Percentiles rank a stretch among this genome's conserved stretches.
These are phyloP conservation scores for Hedya salicella DNA, from an alignment of 2,888 invertebrate genomes.

Conservation along the genomic window DNA sequence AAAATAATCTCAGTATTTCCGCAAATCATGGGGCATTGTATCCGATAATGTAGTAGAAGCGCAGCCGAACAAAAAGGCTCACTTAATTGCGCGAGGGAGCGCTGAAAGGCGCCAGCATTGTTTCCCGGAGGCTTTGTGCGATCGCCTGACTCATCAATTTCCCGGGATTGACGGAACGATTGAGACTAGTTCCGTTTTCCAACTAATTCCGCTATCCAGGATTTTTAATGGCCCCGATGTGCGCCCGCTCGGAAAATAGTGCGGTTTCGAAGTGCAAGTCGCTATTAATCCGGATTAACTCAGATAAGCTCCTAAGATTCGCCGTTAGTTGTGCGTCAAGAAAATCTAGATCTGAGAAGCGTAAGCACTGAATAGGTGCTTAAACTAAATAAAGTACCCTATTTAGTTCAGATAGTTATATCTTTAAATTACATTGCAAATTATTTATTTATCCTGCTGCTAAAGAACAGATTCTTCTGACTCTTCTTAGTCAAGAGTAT, in stretches of 20 bases:
- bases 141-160: slow-evolving; percentile 81
- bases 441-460: not conserved
- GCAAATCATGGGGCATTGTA: slow-evolving; percentile 83
- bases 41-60: slow-evolving; percentile 79
- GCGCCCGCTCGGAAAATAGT: slow-evolving; percentile 47
- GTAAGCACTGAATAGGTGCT: not conserved
- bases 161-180: slow-evolving; percentile 71
- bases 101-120: slow-evolving; percentile 74
- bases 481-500: no score
- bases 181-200: slow-evolving; percentile 65
- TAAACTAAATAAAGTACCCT: not conserved
- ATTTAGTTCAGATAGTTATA: not conserved
- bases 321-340: slow-evolving; percentile 38
- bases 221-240: slow-evolving; percentile 43
- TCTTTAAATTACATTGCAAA: not conserved
- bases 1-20: slow-evolving; percentile 76
- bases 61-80: slow-evolving; percentile 77
- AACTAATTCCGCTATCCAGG: slow-evolving; percentile 53
- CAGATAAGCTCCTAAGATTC: slow-evolving; percentile 29
- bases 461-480: not conserved
- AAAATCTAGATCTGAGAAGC: slow-evolving; percentile 26
- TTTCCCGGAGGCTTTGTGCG: slow-evolving; percentile 78
- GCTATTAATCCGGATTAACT: slow-evolving; percentile 58
- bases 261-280: slow-evolving; percentile 44
- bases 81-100: slow-evolving; percentile 80